Base-by-base conservation (phyloP, 2,888 invertebrate species). In the Flabesymbios commensalis region DNA sequence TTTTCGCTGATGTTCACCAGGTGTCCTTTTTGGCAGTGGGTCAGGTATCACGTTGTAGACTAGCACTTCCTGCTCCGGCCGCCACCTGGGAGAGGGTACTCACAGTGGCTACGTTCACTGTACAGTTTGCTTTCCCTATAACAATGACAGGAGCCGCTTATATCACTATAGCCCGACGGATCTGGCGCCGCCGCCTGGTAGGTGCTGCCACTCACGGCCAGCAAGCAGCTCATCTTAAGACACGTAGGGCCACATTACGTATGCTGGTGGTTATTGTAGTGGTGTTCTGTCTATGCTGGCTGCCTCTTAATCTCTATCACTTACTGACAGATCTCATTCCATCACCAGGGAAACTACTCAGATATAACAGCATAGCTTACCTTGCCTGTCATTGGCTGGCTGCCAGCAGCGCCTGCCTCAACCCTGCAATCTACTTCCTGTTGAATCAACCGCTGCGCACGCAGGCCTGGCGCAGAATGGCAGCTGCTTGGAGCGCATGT, bases 361-460 rank as follows among this genome's bases (percentile, higher is more conserved):
- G 22, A 42, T 43, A 53, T 54, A 59, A 32, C 43, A 79, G 82
- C 1, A 77, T 75, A 1, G 77, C 76, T 2, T 83, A 82, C 68
- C 78, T 84, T 29, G 67, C 79, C 41, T 83, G 83, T 59, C 84
- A 85, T 65, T 81, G 83, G 80, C 72, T 84, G n/a, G 84, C 84
- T 26, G 83, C 84, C 75, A 82, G 81, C 62, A 82, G 82, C 63
- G 82, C 83, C 2, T 83, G 84, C 67, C 84, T 81, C 71, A 84
- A 84, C 63, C 84, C 85, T 0, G 84, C 84, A 67, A 82, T 84
- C 19, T 85, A 84, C 67, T 84, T 83, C 64, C 84, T 84, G 82
- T 72, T 84, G 22, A 84, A 84, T 67, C 28, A 49, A 14, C 29
- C 14, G 49, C 49, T 49, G 17, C 45, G 45, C 17, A 7, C 45